Evolutionary conservation across 2,888 invertebrate species (phyloP), one percentile per base, ranked within the genome.

Genomic region (Leptothorax acervorum): DNA sequence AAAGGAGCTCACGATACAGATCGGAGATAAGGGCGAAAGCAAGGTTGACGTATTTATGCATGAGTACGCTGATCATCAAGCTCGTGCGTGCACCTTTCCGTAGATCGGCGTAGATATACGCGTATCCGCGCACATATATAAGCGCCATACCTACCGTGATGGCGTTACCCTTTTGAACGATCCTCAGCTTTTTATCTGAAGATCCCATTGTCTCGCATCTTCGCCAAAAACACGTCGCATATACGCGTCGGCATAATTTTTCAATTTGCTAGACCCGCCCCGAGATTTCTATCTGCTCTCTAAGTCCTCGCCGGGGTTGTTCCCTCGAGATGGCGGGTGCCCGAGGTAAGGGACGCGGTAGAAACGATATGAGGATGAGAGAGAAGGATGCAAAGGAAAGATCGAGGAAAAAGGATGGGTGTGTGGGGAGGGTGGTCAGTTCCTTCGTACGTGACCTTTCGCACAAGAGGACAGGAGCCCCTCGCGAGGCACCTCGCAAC

Each of bases 121-220:
- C 75, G 65, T 73, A 74, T 51, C 75, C 51, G 31, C 45, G 60
- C 70, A 23, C 83, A 66, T 85, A 62, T 85, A 86, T 73, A 71
- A 76, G 18, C 55, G 23, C 28, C 12, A 18, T 53, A 78, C 84
- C 85, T 79, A 84, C 85, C 75, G 71, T 82, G 86, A 85, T 82
- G 87, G 90, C 89, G 91, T 92, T 90, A 91, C 90, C 91, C 90
- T 91, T 92, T 91, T 86, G 88, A 92, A 91, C 87, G 88, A 84
- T 89, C 88, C 87, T 87, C 86, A 90, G 84, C 87, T 86, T 88
- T 90, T 91, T 91, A 91, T 92, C 92, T 91, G 70, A 57, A 81
- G 70, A 85, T 82, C 85, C 89, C 85, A 89, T 92, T 92, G 91
- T 91, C 90, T 90, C 62, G 87, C 87, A 91, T 91, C 91, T 89